Base-by-base conservation (phyloP, 2,888 invertebrate genomes). In the Acanthosoma haemorrhoidale region DNA sequence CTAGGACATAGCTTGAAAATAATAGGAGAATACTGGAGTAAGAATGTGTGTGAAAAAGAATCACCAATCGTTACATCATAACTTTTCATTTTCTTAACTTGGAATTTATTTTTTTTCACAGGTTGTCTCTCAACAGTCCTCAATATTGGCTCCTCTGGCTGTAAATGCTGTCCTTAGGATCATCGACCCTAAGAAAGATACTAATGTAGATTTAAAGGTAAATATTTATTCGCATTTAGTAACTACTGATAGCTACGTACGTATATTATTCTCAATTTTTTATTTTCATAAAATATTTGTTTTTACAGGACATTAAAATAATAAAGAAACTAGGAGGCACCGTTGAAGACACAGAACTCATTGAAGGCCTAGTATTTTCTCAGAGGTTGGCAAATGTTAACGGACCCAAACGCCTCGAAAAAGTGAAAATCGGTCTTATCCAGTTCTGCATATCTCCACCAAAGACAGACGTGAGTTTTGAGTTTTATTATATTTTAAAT, bases 401-500 rank as follows among this genome's bases (percentile, higher is more conserved):
- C 78, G 97, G 96, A 0, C 96, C 97, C 0, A 92, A 89, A 77
- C 88, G 91, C 76, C 86, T 99, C 71, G 98, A 99, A 80, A 98
- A 98, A 80, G 98, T 97, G 5, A 98, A 96, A 83, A 95, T 99
- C 81, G 99, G 93, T 71, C 87, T 99, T 15, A 98, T 99, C 75
- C 99, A 99, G 81, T 99, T 99, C 82, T 99, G 99, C 80, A 94
- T 99, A 80, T 99, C 99, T 13, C 94, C 99, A 67, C 99, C 99
- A 6, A 99, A 99, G 83, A 99, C 99, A 69, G 98, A 99, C 81
- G 92, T 92, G 80, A 85, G 87, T 82, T 39, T 38, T 36, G 2
- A 39, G 8, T 39, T 11, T 64, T 25, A 36, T 25, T 16, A 11
- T 41, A 18, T 18, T 32, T 32, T n/a, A n/a, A n/a, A n/a, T n/a